Evolutionary conservation across 2,113 vertebrate species (phyloP).

Genomic region (Axis porcinus): DNA sequence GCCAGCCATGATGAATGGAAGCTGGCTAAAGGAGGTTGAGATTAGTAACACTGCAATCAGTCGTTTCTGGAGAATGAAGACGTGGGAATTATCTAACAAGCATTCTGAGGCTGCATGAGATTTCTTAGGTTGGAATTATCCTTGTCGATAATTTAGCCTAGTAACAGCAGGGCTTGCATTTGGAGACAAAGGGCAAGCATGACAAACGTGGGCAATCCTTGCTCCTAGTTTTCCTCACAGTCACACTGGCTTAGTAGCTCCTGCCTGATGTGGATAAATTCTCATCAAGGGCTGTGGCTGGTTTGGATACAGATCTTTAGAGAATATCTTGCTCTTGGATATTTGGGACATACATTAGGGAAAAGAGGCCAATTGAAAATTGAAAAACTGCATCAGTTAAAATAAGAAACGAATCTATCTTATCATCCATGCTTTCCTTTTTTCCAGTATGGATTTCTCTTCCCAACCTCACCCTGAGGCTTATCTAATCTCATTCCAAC

Average conservation of each 20-base stretch:
- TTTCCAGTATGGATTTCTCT: background rate
- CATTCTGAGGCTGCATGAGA: background rate
- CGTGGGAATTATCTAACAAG: background rate
- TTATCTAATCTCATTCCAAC: background rate
- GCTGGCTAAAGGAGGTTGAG: conserved; percentile 26
- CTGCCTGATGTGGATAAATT: background rate
- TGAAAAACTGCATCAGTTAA: background rate
- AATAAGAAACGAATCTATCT: background rate
- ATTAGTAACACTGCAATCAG: background rate
- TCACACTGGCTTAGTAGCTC: background rate
- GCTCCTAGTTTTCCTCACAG: background rate
- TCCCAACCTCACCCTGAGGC: background rate
- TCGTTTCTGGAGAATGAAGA: conserved; percentile 35
- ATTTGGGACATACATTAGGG: background rate
- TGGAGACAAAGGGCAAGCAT: background rate
- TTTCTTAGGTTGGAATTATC: conserved; percentile 30
- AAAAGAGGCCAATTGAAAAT: background rate
- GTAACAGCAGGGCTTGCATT: background rate
- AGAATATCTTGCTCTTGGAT: background rate
- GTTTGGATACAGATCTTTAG: background rate
- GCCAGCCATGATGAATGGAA: conserved; percentile 65
- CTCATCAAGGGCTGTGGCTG: background rate
- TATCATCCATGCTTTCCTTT: background rate
- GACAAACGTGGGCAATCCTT: background rate
- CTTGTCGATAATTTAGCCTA: background rate